phyloP scores from a whole-genome alignment of 2,797 vertebrate species.

The Botia almorhae region DNA sequence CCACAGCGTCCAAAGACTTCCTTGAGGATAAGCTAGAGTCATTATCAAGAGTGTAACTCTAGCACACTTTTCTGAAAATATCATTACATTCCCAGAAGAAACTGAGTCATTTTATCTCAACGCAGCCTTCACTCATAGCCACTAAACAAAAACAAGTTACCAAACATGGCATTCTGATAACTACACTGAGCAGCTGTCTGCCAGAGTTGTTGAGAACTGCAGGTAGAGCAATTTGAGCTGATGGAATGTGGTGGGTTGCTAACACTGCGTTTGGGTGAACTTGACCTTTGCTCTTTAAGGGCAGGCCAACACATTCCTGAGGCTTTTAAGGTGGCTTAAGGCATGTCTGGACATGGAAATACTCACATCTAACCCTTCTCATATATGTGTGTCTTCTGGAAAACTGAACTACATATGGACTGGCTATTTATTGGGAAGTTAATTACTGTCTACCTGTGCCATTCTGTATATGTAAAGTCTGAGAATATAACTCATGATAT shows the following conservation, averaged over 20 bases:
- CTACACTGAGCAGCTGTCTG: slow-evolving; percentile 5
- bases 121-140: background rate
- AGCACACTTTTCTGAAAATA: slow-evolving; percentile 15
- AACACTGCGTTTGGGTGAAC: slow-evolving; percentile 17
- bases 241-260: slow-evolving; percentile 28
- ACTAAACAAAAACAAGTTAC: slow-evolving; percentile 11
- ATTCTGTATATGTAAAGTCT: background rate
- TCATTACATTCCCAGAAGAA: slow-evolving; percentile 18
- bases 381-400: background rate
- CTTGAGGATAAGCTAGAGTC: background rate
- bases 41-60: slow-evolving; percentile 12
- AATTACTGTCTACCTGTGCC: background rate
- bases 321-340: background rate
- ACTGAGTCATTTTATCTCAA: background rate
- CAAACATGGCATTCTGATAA: background rate
- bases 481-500: background rate
- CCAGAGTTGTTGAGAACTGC: background rate
- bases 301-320: slow-evolving; percentile 5
- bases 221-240: background rate
- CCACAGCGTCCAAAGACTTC: slow-evolving; percentile 28
- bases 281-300: slow-evolving; percentile 10
- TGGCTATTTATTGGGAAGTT: background rate
- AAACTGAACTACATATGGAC: background rate
- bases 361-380: background rate
- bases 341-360: background rate